These are phyloP conservation scores for Sinonovacula constricta DNA, from an alignment of 1,140 invertebrate genomes.

Conservation along the genomic window DNA sequence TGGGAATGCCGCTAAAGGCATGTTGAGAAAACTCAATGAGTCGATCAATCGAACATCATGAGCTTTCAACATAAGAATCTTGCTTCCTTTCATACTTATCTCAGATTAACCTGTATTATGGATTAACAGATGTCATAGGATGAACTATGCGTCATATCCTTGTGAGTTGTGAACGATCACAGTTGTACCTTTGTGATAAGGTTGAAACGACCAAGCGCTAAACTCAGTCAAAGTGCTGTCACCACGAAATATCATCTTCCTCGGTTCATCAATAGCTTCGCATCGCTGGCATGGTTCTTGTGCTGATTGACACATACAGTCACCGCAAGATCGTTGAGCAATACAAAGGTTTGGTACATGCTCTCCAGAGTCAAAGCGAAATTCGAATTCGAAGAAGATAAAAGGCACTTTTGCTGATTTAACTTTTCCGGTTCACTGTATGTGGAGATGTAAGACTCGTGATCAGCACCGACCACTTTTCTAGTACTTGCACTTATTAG, in stretches of 20 bases:
- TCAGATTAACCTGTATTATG: slow-evolving; percentile 10
- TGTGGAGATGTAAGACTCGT: slow-evolving; percentile 2
- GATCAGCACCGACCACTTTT: neutral
- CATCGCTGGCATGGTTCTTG: neutral
- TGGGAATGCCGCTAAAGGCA: slow-evolving; percentile 5
- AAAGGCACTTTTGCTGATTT: neutral
- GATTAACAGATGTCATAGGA: too few species aligned
- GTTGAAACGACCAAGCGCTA: neutral
- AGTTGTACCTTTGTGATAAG: neutral
- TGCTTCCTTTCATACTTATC: slow-evolving; percentile 13
- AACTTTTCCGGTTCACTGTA: neutral
- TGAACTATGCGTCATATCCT: slow-evolving; percentile 15
- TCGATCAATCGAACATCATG: slow-evolving; percentile 1
- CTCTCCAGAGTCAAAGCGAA: slow-evolving; percentile 3
- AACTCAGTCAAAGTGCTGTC: neutral
- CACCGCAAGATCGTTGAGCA: neutral
- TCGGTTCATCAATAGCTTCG: neutral
- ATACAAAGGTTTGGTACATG: slow-evolving; percentile 21
- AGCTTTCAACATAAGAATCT: slow-evolving; percentile 20
- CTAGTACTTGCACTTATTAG: slow-evolving; percentile 3
- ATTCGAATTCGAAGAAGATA: slow-evolving; percentile 2
- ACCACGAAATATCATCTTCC: neutral
- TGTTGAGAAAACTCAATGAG: neutral
- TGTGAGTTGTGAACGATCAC: slow-evolving; percentile 15
- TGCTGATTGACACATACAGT: neutral